These are phyloP conservation scores for Calypte anna DNA, from an alignment of 2,113 vertebrate genomes.

Conservation along the genomic window DNA sequence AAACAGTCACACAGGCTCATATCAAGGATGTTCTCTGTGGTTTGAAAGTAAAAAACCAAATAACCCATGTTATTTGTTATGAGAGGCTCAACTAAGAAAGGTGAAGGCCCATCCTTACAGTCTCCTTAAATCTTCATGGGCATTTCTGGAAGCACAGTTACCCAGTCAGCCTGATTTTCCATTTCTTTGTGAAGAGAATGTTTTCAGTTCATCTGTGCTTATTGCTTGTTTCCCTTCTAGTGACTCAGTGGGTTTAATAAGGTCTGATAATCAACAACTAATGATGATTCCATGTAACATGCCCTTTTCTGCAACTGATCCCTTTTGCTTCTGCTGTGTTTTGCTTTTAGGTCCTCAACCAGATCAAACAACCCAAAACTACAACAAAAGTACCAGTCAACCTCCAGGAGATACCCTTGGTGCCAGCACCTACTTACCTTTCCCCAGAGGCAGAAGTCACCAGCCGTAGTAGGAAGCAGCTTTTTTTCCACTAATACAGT, in stretches of 20 bases:
- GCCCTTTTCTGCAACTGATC: background rate
- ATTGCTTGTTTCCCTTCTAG: background rate
- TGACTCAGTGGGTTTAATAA: background rate
- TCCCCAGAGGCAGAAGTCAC: conserved; percentile 76
- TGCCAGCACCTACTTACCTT: conserved; percentile 55
- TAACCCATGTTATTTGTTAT: background rate
- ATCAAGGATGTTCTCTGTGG: background rate
- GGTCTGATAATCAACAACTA: background rate
- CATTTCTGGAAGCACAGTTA: background rate
- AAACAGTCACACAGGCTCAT: background rate
- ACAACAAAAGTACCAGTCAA: conserved; percentile 53
- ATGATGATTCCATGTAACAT: background rate
- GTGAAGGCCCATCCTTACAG: background rate
- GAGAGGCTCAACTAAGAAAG: background rate
- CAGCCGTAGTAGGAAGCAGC: conserved; percentile 73
- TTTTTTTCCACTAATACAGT: background rate
- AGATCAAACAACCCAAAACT: conserved; percentile 72
- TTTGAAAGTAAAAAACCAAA: background rate
- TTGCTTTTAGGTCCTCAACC: conserved; percentile 70
- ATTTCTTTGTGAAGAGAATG: background rate
- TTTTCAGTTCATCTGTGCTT: background rate
- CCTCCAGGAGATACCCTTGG: conserved; percentile 66
- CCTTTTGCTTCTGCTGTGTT: background rate
- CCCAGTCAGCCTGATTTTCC: background rate
- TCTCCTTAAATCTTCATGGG: background rate